Evolutionary conservation across 2,113 vertebrate genomes (phyloP).

Genomic region (Hydropotes inermis): DNA sequence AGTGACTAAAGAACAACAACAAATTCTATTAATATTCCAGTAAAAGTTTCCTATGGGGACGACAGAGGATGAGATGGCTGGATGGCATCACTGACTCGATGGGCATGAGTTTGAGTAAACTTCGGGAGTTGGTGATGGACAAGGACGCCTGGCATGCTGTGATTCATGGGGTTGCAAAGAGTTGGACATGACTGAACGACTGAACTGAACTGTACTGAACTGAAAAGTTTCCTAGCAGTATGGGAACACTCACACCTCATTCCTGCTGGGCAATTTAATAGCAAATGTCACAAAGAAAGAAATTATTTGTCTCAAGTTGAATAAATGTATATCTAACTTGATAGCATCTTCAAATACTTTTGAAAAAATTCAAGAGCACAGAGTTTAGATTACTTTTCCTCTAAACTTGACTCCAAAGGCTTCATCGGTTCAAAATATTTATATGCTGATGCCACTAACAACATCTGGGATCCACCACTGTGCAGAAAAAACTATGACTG

Average conservation of each 20-base stretch:
- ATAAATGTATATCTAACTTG: neutral
- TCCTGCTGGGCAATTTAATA: neutral
- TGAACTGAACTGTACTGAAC: no score
- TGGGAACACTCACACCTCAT: neutral
- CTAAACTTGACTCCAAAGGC: neutral
- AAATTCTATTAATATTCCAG: neutral
- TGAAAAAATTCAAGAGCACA: neutral
- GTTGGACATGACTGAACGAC: no score
- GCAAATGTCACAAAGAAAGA: neutral
- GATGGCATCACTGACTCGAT: no score
- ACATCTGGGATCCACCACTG: neutral
- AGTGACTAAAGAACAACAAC: neutral
- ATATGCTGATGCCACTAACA: neutral
- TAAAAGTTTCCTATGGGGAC: neutral
- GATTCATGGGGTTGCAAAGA: no score
- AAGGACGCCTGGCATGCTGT: no score
- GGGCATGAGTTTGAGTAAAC: no score
- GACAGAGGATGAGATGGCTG: no score
- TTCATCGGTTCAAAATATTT: neutral
- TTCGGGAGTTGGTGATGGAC: no score
- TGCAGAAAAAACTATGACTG: neutral
- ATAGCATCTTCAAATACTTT: neutral
- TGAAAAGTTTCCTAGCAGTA: neutral
- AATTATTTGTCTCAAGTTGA: neutral
- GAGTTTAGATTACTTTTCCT: neutral